Evolutionary conservation across 2,113 vertebrate species (phyloP).

Genomic region (Caloenas nicobarica): DNA sequence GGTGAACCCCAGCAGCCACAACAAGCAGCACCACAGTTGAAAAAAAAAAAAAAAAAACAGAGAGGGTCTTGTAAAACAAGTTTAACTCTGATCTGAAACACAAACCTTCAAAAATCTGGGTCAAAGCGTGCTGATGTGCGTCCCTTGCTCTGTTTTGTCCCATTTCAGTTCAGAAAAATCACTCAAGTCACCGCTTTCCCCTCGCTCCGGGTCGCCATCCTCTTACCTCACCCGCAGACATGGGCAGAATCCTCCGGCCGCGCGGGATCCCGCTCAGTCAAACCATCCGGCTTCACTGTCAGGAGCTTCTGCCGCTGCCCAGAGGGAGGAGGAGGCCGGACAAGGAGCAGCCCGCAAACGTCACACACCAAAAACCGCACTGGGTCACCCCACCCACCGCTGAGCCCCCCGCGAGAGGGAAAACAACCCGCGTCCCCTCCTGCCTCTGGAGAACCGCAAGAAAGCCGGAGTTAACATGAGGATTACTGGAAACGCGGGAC

Average conservation of each 20-base stretch:
- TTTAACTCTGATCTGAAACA: background rate
- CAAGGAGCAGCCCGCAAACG: background rate
- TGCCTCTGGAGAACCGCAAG: background rate
- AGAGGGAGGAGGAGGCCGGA: background rate
- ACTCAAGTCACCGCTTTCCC: background rate
- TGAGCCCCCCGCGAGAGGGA: background rate
- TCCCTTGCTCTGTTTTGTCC: background rate
- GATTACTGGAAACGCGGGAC: background rate
- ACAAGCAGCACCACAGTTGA: background rate
- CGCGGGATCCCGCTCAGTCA: background rate
- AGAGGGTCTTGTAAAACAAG: accelerated
- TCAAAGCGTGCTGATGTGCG: accelerated
- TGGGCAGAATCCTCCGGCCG: background rate
- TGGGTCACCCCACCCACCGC: constrained; percentile 3
- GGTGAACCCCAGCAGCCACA: background rate
- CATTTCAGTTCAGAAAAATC: background rate
- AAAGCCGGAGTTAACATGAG: background rate
- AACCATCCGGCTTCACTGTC: accelerated
- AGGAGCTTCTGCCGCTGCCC: background rate
- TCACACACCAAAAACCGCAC: background rate
- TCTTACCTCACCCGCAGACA: background rate
- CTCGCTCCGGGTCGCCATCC: background rate
- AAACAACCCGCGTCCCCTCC: background rate
- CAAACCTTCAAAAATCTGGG: accelerated
- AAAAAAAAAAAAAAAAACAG: accelerated